These are phyloP conservation scores for Diorhabda elongata DNA, from an alignment of 1,140 invertebrate genomes.

Conservation along the genomic window DNA sequence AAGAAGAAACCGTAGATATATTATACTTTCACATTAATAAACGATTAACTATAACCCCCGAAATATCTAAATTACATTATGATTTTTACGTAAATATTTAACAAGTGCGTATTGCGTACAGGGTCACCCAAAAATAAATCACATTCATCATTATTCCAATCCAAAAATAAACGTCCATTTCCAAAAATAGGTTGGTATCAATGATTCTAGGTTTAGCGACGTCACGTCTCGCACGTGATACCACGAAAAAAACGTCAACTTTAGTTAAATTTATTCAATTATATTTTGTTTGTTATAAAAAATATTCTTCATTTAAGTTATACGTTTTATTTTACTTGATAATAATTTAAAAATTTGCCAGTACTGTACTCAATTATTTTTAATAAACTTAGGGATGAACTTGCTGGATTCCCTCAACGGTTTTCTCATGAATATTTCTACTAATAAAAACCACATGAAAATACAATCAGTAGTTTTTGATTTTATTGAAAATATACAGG, in stretches of 20 bases:
- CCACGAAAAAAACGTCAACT: neutral
- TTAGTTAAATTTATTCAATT: neutral
- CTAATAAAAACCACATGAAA: no score
- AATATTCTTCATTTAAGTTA: no score
- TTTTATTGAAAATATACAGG: no score
- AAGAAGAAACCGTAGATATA: slow-evolving; percentile 15
- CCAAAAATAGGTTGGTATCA: neutral
- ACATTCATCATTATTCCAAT: neutral
- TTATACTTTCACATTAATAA: slow-evolving; percentile 29
- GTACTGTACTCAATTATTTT: no score
- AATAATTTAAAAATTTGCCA: no score
- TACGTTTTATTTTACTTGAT: no score
- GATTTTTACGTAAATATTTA: neutral
- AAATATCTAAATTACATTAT: neutral
- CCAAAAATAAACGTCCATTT: slow-evolving; percentile 1
- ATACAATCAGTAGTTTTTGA: no score
- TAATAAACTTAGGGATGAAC: no score
- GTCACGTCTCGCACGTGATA: neutral
- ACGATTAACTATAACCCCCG: no score
- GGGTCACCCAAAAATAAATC: neutral
- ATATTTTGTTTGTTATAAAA: no score
- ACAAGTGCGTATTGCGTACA: neutral
- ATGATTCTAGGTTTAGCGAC: neutral
- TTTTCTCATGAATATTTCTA: no score
- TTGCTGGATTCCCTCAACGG: no score